Percentiles rank a stretch among this genome's conserved stretches.
Evolutionary conservation across 92 coral and sea anemone species (phyloP).

Genomic region (Palythoa caribaeorum): DNA sequence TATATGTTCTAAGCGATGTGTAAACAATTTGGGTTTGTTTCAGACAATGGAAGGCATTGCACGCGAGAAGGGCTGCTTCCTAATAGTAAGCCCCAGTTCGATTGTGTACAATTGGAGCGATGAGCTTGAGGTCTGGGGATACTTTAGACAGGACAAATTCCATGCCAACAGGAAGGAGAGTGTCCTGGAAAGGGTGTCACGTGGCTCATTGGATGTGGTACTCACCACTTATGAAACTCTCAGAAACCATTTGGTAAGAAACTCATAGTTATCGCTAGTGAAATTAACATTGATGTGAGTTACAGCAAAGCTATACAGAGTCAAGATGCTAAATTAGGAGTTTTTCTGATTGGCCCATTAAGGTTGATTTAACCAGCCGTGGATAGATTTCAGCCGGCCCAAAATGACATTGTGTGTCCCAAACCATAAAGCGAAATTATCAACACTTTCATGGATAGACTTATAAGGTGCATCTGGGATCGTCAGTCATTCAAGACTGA

Average conservation of each 20-base stretch:
- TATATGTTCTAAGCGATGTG: no score
- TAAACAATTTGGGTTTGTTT: background rate
- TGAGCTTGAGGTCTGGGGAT: constrained; percentile 95
- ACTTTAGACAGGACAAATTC: constrained; percentile 85
- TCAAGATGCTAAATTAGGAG: no score
- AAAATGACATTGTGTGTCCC: no score
- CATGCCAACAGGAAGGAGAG: constrained; percentile 83
- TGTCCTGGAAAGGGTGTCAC: constrained; percentile 77
- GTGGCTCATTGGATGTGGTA: constrained; percentile 86
- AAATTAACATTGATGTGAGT: no score
- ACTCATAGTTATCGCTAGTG: no score
- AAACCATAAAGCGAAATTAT: no score
- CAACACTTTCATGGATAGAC: no score
- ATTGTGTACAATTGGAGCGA: constrained; percentile 95
- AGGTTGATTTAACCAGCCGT: no score
- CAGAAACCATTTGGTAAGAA: constrained; percentile 85
- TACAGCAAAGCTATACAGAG: background rate
- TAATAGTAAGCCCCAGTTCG: constrained; percentile 91
- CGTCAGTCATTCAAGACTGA: no score
- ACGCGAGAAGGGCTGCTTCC: constrained; percentile 66
- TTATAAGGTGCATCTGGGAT: no score
- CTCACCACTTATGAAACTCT: constrained; percentile 94
- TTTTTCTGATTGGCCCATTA: no score
- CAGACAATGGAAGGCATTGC: constrained; percentile 24
- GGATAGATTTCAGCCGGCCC: no score